A percentile compares a stretch with the other conserved stretches of the same genome.
Conservation (phyloP, 2,113 vertebrate genomes). For the Phyllostomus hastatus region DNA sequence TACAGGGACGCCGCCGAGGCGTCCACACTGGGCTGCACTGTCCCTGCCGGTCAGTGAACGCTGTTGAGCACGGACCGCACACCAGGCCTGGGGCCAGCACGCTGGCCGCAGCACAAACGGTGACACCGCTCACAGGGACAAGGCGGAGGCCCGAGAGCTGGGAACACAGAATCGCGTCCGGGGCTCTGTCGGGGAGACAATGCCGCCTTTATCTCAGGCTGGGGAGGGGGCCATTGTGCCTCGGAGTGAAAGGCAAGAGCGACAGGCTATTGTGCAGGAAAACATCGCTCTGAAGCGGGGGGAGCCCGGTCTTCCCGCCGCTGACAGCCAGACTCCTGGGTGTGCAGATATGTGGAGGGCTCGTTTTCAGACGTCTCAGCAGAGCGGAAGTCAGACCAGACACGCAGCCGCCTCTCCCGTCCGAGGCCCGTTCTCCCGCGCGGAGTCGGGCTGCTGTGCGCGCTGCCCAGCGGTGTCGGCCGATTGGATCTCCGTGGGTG, state of each 20-base stretch:
- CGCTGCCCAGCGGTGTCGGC: not conserved
- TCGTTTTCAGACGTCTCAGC: not conserved
- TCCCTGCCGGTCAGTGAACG: too few relatives aligned
- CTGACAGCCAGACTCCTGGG: not conserved
- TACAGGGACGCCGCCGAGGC: not conserved
- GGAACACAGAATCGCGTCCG: fast-evolving
- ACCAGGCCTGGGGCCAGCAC: not conserved
- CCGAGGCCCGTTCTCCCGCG: fast-evolving
- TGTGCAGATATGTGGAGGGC: fast-evolving
- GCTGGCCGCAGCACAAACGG: fast-evolving
- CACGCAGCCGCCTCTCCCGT: not conserved
- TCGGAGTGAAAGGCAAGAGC: not conserved
- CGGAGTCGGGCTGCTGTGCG: fast-evolving
- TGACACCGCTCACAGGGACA: fast-evolving
- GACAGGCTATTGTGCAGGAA: not conserved
- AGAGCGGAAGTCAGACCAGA: not conserved
- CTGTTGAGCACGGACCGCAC: not conserved
- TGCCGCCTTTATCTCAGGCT: not conserved
- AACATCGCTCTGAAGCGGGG: fast-evolving
- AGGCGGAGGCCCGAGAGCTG: not conserved
- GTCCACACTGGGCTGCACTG: not conserved
- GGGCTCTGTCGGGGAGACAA: not conserved
- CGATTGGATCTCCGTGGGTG: fast-evolving
- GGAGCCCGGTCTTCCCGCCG: not conserved
- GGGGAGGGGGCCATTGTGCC: not conserved